Base-by-base conservation (phyloP, 2,888 invertebrate species). In the Lasioglossum pauxillum region DNA sequence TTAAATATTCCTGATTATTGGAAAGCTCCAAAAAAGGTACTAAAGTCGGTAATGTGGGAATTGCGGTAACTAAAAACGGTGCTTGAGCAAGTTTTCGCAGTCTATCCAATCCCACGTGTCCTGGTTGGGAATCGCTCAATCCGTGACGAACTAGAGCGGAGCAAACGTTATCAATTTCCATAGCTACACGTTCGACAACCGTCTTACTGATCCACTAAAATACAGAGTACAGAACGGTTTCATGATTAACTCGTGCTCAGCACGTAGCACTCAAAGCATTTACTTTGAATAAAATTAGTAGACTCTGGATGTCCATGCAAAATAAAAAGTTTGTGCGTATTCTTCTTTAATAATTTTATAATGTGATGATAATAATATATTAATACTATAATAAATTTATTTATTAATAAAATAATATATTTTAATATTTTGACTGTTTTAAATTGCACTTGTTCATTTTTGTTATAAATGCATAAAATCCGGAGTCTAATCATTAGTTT, bases 131-230 rank as follows among this genome's bases (percentile, higher is more conserved):
- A 92, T 97, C 97, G 38, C 96, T 95, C 85, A 97, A 95, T 0
- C 98, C 98, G 83, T 97, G 97, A 88, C 97, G 96, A 81, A 97
- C 96, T 88, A 98, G 96, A 16, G 97, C 96, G 72, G 96, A 96
- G 95, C 98, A 98, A 60, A 97, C 96, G 78, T 95, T 96, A 86
- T 96, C 97, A 92, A 99, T 97, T 96, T 98, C 98, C 75, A 96
- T 96, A 44, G 97, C 97, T 78, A 99, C 95, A 46, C 98, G 97
- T 93, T 97, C 96, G 84, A 99, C 95, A 88, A 99, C 97, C 5
- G 98, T 98, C 91, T 97, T 97, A 84, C 98, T 98, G 89, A 98
- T 96, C 98, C 98, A 99, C 98, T 98, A 95, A 77, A 95, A 92
- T 73, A 10, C 16, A 64, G 19, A 83, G 74, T 38, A 41, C 19